Base-by-base conservation (phyloP, 2,888 invertebrate genomes). In the Cephonodes hylas region DNA sequence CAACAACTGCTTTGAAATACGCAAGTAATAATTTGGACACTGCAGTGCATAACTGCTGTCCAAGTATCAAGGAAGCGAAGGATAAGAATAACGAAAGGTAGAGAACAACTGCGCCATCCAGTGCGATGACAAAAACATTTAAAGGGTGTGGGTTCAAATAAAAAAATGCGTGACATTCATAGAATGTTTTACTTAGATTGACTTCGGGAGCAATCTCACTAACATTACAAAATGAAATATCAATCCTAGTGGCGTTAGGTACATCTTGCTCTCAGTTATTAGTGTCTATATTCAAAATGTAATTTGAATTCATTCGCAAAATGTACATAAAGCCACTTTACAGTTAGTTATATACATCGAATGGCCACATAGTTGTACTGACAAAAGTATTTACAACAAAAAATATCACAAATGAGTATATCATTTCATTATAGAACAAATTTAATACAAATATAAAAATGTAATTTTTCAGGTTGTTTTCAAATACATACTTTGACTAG, bases 131-230 rank as follows among this genome's bases (percentile, higher is more conserved):
- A 22, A 22, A 25, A n/a, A 42, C 2, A 58, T 38, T 22, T 42
- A 7, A 1, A 20, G 4, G n/a, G 38, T 58, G 22, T 18, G 31
- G 42, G 23, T 59, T 62, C 15, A 8, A 34, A 77, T 84, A 81
- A 87, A 84, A 86, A 75, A 73, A 48, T 20, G 59, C 23, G 61
- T 74, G 67, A 86, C 89, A 91, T 91, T 91, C 90, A 91, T 88
- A 86, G 89, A 91, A 91, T 90, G 91, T 86, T 91, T 87, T 87
- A 88, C 73, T 88, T 79, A 83, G 84, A 88, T 88, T 85, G 83
- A 76, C 75, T 83, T 71, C 69, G 79, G 72, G 82, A 85, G 80
- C 85, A 87, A 88, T 86, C 86, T 77, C 80, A 81, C 75, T 81
- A 82, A 85, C 75, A 81, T 80, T 81, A 80, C 67, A 77, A 71